These are phyloP conservation scores for Callyntrura sp. DNA, from an alignment of 2,888 invertebrate genomes.

Conservation along the genomic window DNA sequence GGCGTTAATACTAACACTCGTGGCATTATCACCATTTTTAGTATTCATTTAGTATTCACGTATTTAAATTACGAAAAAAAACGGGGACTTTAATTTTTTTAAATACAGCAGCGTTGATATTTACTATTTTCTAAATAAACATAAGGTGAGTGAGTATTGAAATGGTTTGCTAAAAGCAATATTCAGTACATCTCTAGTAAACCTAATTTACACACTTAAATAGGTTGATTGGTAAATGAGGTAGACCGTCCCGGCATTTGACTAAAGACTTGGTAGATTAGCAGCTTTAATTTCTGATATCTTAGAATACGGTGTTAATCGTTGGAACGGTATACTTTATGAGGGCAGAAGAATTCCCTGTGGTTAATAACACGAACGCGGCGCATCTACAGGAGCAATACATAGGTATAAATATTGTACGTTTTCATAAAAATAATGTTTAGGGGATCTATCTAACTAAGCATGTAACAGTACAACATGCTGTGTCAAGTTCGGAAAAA, in stretches of 20 bases:
- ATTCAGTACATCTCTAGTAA: background rate
- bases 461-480: background rate
- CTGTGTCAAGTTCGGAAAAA: constrained; percentile 73
- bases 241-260: constrained; percentile 73
- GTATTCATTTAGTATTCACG: background rate
- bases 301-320: constrained; percentile 64
- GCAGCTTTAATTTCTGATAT: constrained; percentile 66
- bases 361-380: no score
- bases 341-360: background rate
- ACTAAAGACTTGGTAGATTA: constrained; percentile 41
- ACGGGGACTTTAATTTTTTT: no score
- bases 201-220: constrained; percentile 27
- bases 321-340: constrained; percentile 55
- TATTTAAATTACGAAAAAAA: background rate
- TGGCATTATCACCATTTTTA: no score
- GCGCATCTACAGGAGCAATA: no score
- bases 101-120: no score
- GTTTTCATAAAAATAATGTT: constrained; percentile 6
- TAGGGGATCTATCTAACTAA: background rate
- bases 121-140: no score
- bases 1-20: no score
- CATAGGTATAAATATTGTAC: background rate
- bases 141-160: no score
- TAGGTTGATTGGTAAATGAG: constrained; percentile 77
- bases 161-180: background rate